A percentile compares a stretch with the other conserved stretches of the same genome.
phyloP scores from a whole-genome alignment of 2,113 vertebrate genomes.

The Sardina pilchardus region DNA sequence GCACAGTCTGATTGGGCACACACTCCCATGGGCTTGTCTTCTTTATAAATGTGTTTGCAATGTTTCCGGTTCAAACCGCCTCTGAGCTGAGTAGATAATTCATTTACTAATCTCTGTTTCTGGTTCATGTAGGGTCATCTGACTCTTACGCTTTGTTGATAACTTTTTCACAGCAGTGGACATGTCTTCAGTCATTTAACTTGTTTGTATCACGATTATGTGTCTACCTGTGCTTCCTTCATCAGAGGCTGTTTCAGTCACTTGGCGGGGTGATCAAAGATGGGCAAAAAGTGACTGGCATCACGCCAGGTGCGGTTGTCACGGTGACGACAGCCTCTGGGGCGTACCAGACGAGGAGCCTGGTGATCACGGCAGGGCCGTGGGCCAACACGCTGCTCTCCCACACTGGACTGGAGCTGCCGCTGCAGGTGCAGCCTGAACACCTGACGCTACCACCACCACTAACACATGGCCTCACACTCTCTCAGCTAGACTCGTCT shows the following conservation, averaged over 20 bases:
- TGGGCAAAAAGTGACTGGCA: constrained; percentile 77
- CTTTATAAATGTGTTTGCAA: too few relatives aligned
- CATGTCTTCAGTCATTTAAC: too few relatives aligned
- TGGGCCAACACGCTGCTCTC: constrained; percentile 80
- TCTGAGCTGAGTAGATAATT: too few relatives aligned
- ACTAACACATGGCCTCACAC: neutral
- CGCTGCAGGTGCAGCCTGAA: constrained; percentile 78
- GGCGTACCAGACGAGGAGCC: constrained; percentile 73
- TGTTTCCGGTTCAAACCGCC: too few relatives aligned
- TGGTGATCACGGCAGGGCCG: constrained; percentile 83
- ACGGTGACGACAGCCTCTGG: constrained; percentile 71
- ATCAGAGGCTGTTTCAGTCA: constrained; percentile 75
- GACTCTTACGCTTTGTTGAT: too few relatives aligned
- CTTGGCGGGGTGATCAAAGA: constrained; percentile 78
- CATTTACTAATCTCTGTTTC: too few relatives aligned
- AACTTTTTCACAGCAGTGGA: too few relatives aligned
- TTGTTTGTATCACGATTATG: neutral
- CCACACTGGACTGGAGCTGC: constrained; percentile 76
- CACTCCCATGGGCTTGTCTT: too few relatives aligned
- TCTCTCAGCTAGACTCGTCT: neutral
- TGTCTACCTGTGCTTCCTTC: constrained; percentile 24
- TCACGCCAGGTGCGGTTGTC: constrained; percentile 75
- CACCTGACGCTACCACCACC: neutral
- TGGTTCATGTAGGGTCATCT: too few relatives aligned
- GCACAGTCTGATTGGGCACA: too few relatives aligned